These are phyloP conservation scores for Casuarius casuarius DNA, from an alignment of 2,113 vertebrate genomes.

Conservation along the genomic window DNA sequence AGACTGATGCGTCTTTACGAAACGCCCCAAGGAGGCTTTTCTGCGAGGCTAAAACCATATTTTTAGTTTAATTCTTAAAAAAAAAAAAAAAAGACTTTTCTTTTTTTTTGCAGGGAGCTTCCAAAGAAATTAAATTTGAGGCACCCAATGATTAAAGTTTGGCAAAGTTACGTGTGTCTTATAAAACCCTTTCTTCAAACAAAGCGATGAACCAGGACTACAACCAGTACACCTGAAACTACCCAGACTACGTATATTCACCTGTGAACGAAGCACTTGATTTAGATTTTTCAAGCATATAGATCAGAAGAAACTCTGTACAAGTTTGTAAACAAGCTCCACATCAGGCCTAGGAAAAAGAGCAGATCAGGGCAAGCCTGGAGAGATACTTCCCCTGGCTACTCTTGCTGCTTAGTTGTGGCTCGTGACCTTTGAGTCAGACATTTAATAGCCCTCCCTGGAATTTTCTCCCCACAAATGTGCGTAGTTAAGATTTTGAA, in stretches of 20 bases:
- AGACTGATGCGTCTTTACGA: background rate
- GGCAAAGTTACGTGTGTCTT: background rate
- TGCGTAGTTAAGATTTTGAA: background rate
- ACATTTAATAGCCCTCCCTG: background rate
- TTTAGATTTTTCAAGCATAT: background rate
- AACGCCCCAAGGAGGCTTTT: background rate
- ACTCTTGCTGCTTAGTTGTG: background rate
- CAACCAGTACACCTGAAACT: background rate
- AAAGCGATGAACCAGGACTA: background rate
- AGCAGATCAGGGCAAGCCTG: background rate
- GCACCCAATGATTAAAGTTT: background rate
- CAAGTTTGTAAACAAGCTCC: background rate
- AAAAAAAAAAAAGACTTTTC: no score
- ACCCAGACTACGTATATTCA: accelerated
- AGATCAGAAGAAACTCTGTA: background rate
- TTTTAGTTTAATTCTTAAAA: background rate
- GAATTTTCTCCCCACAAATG: constrained; percentile 30
- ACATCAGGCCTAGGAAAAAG: background rate
- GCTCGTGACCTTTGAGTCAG: constrained; percentile 49
- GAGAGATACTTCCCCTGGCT: background rate
- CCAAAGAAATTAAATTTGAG: background rate
- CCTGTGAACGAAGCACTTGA: background rate
- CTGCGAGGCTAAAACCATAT: background rate
- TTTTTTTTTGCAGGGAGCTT: background rate
- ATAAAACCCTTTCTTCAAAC: background rate